Base-by-base conservation (phyloP, 2,113 vertebrate species). In the Hystrix brachyura region DNA sequence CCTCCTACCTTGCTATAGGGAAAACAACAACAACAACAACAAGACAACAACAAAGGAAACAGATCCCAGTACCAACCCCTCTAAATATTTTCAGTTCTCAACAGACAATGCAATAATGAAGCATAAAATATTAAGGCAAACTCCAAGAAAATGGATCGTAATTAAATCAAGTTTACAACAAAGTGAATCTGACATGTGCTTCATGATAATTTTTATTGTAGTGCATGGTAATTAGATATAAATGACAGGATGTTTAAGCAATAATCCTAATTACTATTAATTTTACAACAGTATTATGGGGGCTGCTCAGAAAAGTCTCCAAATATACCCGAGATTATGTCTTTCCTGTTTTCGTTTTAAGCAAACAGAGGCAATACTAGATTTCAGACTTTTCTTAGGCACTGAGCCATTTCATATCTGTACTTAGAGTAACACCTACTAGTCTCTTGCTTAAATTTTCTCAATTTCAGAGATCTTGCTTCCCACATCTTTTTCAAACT, bases 141-240 rank as follows among this genome's bases (percentile, higher is more conserved):
- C 69, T 81, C 25, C 46, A 13, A 11, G 29, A 60, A 88, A 65
- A 25, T 81, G 60, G 71, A 62, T n/a, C 78, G 25, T 86, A 83
- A 96, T 97, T 74, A 94, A 88, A 83, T 78, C 91, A 90, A 86
- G 51, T 55, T 83, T 94, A 55, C 53, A 87, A 69, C 84, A 79
- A 92, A 94, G 86, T 59, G 34, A 94, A 88, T 86, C 53, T 90
- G 85, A 95, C 79, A 72, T 0, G 0, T 64, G 72, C 12, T 34
- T 89, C 78, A 38, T 89, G 71, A 46, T 96, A 51, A 65, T 72
- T 94, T 93, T 96, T 78, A 94, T 90, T 87, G 8, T 94, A 88
- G 43, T 62, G 19, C 25, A 60, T 60, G 43, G n/a, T 94, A 92
- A 97, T 94, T 96, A 96, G 94, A 81, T 94, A 94, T 78, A 97